Evolutionary conservation across 2,888 invertebrate genomes (phyloP), one percentile per base, ranked within the genome.

Genomic region (Andrena bicolor): DNA sequence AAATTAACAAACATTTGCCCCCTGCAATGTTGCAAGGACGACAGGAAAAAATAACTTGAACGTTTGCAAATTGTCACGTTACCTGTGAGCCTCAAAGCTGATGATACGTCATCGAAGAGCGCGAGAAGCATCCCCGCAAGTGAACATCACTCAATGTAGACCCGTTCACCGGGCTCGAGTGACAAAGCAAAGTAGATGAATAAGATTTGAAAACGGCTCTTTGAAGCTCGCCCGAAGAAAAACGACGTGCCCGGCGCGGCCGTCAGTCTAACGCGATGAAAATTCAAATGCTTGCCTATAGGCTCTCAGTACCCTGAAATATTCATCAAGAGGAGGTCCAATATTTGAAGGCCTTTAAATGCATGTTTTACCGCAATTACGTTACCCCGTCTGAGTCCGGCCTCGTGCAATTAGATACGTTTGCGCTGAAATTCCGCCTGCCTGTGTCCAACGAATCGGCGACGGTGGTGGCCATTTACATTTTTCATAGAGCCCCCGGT

Each of bases 341-440:
- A 73, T 73, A 64, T 79, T 79, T 73, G 56, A 53, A 63, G 66
- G 56, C 48, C 61, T 80, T 79, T 63, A 78, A 78, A 80, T 72
- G 69, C 66, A 78, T 80, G 78, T 68, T 72, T 68, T 48, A 35
- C 61, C 65, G 71, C 65, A 66, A 80, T 80, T 72, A 68, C 72
- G 72, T 71, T 56, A 53, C 61, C 20, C 66, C 5, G 16, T 10
- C 30, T 16, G 73, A n/a, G 35, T 51, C 16, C 56, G 60, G 30
- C 28, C 26, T 13, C 58, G 51, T 41, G 70, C 80, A 75, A 73
- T 81, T 81, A 79, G 64, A 79, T 61, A 74, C 75, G 80, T 73
- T 68, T 60, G 64, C 82, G 23, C 63, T 41, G 35, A 58, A 66
- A 82, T 77, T 74, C 56, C 41, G 61, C 70, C 35, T 20, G 28